phyloP scores from a whole-genome alignment of 2,797 vertebrate genomes.

The Molossus molossus region DNA sequence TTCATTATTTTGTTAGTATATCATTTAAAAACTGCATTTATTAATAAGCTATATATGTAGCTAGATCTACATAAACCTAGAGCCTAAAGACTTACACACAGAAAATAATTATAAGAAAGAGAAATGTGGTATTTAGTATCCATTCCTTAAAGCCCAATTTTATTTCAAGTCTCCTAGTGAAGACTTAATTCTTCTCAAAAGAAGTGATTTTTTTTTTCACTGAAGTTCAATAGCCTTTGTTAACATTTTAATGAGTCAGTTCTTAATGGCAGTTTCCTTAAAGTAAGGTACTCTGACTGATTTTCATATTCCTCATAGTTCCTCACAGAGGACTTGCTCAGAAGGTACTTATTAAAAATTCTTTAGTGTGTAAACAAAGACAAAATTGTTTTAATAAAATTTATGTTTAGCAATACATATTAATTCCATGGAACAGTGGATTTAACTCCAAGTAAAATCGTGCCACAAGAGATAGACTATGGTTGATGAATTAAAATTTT shows the following conservation, averaged over 20 bases:
- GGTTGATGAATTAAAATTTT: not conserved
- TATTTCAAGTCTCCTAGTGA: constrained; percentile 36
- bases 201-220: not conserved
- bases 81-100: not conserved
- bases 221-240: not conserved
- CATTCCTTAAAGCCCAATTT: not conserved
- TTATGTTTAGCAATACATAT: constrained; percentile 2
- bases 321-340: not conserved
- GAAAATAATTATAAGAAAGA: not conserved
- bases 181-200: constrained; percentile 40
- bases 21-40: constrained; percentile 36
- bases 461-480: not conserved
- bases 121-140: not conserved
- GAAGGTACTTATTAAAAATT: constrained; percentile 10
- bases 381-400: constrained; percentile 57
- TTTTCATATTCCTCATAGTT: not conserved
- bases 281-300: constrained; percentile 23
- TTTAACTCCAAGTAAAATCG: not conserved
- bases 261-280: not conserved
- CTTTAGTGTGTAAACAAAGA: constrained; percentile 62
- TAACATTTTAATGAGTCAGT: not conserved
- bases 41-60: constrained; percentile 21
- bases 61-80: not conserved
- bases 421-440: not conserved
- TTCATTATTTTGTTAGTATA: constrained; percentile 52